Percentiles rank a stretch among this genome's conserved stretches.
These are phyloP conservation scores for Biston stratarius DNA, from an alignment of 2,888 invertebrate genomes.

Conservation along the genomic window DNA sequence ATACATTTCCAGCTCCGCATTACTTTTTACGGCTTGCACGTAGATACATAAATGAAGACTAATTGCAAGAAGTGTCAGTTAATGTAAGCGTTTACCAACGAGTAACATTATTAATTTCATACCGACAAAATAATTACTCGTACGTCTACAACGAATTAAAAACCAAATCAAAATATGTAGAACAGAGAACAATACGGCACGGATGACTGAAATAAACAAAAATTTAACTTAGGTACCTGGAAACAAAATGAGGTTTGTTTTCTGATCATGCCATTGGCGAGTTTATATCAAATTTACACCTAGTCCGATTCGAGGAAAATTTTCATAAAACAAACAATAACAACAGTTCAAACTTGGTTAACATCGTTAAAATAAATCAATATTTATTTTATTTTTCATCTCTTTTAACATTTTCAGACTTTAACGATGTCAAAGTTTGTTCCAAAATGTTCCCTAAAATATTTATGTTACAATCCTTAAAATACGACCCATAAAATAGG, in stretches of 20 bases:
- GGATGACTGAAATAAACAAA: too few relatives aligned
- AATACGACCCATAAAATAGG: constrained; percentile 42
- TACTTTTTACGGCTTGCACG: constrained; percentile 33
- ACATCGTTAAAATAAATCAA: constrained; percentile 36
- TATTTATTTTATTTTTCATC: constrained; percentile 41
- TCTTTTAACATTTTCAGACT: constrained; percentile 30
- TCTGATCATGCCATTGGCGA: too few relatives aligned
- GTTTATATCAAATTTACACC: background rate
- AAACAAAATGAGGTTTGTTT: too few relatives aligned
- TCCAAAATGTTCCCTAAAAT: constrained; percentile 38
- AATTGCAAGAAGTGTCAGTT: constrained; percentile 16
- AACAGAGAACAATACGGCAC: too few relatives aligned
- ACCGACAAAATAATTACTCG: too few relatives aligned
- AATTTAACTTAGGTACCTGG: too few relatives aligned
- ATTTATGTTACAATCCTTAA: constrained; percentile 43
- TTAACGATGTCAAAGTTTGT: constrained; percentile 41
- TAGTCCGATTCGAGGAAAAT: background rate
- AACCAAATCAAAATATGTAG: too few relatives aligned
- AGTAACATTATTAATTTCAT: background rate
- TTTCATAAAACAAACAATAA: constrained; percentile 7
- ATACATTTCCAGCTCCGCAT: constrained; percentile 37
- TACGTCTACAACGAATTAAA: too few relatives aligned
- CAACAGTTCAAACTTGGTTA: constrained; percentile 19
- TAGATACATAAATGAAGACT: constrained; percentile 3
- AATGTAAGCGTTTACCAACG: background rate